Base-by-base conservation (phyloP, 1,140 invertebrate genomes). In the Panulirus ornatus region DNA sequence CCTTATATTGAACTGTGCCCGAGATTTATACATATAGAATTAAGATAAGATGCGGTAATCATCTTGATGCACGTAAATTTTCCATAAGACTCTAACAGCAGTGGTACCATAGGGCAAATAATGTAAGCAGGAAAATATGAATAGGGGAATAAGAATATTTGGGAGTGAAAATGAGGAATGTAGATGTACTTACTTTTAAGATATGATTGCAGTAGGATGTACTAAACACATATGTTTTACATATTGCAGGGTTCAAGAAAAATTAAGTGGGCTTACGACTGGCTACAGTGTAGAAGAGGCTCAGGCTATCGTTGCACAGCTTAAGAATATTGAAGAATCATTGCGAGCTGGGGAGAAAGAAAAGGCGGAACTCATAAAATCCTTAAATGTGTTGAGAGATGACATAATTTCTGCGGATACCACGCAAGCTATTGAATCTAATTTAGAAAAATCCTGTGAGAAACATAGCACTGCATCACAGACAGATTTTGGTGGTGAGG, bases 201-300 rank as follows among this genome's bases (percentile, higher is more conserved):
- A 54, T 54, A 22, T 9, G 51, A 54, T 22, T 54, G 51, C 51
- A 11, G 51, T 54, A 22, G 51, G 9, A 76, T 85, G 22, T 71
- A 22, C 54, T 91, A 9, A 83, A 2, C 90, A 87, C 86, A 70
- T 38, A 87, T 58, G 91, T 58, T 79, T 54, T 76, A 76, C 88
- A 70, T 71, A 92, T 95, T 95, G 71, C 94, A 98, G 97, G 93
- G 98, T 99, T 82, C 97, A 98, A 94, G 96, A 98, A 94, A 98
- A 98, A 95, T 94, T 99, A 92, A 96, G 96, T 22, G 96, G 96
- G 92, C 95, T 97, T 93, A 96, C 96, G 75, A 97, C 96, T 79
- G 97, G 97, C 93, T 99, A 99, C 94, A 99, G 97, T 93, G 97
- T 98, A 87, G 96, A 96, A 30, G 97, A 99, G 94, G 98, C 98